These are phyloP conservation scores for Enteromius radiatus DNA, from an alignment of 2,797 vertebrate species.

Conservation along the genomic window DNA sequence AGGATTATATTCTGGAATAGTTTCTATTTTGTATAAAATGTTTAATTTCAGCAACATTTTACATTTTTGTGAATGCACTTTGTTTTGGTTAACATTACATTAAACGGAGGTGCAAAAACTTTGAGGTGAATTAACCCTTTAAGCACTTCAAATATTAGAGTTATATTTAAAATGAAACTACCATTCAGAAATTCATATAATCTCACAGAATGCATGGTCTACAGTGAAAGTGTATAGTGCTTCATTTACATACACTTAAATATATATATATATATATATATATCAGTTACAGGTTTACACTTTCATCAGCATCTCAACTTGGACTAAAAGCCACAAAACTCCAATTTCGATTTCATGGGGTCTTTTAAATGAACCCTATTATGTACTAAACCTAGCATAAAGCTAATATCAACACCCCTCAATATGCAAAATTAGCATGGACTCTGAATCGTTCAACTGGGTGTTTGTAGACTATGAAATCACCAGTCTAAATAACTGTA, in stretches of 20 bases:
- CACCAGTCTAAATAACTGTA: constrained; percentile 23
- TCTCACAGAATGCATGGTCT: background rate
- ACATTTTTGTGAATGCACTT: background rate
- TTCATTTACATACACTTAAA: background rate
- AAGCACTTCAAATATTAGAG: background rate
- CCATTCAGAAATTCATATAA: background rate
- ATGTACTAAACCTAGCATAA: background rate
- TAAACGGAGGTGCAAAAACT: background rate
- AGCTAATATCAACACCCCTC: constrained; percentile 2
- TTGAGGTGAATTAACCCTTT: background rate
- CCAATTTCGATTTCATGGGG: too few relatives aligned
- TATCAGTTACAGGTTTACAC: background rate
- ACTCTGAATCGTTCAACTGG: constrained; percentile 20
- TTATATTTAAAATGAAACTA: background rate
- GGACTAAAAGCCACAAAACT: background rate
- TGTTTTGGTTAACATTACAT: background rate
- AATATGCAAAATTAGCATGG: background rate
- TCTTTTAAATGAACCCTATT: background rate
- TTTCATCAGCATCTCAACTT: constrained; percentile 1
- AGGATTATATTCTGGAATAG: background rate
- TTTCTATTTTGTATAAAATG: background rate
- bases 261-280: too few relatives aligned
- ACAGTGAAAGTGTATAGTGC: background rate
- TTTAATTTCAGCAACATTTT: background rate
- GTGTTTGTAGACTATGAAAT: constrained; percentile 7